Percentiles rank a stretch among this genome's conserved stretches.
phyloP scores from a whole-genome alignment of 1,140 invertebrate genomes.

The Apis mellifera region Amel_HAv3.1 CM009931.2:11898001-11898500 shows the following conservation, averaged over 20 bases:
- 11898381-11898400: too few relatives aligned
- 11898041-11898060: slow-evolving; percentile 26
- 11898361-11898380: too few relatives aligned
- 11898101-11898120: not conserved
- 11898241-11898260: not conserved
- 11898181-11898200: slow-evolving; percentile 17
- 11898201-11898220: not conserved
- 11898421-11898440: too few relatives aligned
- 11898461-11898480: too few relatives aligned
- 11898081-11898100: slow-evolving; percentile 49
- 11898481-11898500: too few relatives aligned
- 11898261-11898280: slow-evolving; percentile 26
- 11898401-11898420: too few relatives aligned
- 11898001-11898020: slow-evolving; percentile 37
- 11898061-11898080: slow-evolving; percentile 46
- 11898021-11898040: not conserved
- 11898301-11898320: not conserved
- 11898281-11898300: not conserved
- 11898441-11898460: too few relatives aligned
- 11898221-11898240: not conserved
- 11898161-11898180: too few relatives aligned
- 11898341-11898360: too few relatives aligned
- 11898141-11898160: too few relatives aligned
- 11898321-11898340: too few relatives aligned
- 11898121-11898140: slow-evolving; percentile 3